phyloP scores from a whole-genome alignment of 1,140 invertebrate genomes.

The Drosophila tristis region DNA sequence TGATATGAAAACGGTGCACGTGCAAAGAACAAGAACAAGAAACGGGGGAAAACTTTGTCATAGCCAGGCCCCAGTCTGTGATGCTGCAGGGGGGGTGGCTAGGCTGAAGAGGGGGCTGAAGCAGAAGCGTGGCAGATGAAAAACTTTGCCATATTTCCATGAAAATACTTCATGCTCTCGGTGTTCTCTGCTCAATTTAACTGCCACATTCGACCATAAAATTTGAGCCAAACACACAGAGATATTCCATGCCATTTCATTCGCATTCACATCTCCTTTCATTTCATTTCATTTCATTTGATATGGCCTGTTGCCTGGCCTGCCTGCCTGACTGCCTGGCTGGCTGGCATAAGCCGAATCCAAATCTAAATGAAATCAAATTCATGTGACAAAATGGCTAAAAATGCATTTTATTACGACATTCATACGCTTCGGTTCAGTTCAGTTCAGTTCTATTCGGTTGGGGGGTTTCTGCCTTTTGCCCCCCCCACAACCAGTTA shows the following conservation, averaged over 20 bases:
- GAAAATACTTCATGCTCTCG: conserved; percentile 1
- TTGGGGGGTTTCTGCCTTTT: not conserved
- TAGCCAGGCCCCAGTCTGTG: not conserved
- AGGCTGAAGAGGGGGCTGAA: not conserved
- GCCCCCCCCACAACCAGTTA: not conserved
- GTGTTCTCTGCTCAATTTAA: conserved; percentile 39
- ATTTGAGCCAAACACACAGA: conserved; percentile 27
- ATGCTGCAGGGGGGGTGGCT: not conserved
- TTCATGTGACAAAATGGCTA: conserved; percentile 63
- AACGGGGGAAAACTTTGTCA: conserved; percentile 39
- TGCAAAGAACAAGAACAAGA: conserved; percentile 30
- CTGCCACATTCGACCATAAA: conserved; percentile 42
- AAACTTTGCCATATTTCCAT: conserved; percentile 39
- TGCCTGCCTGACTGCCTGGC: not conserved
- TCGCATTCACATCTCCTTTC: conserved; percentile 24
- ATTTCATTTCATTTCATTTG: conserved; percentile 42
- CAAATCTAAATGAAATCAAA: conserved; percentile 65
- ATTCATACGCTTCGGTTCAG: conserved; percentile 43
- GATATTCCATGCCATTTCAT: conserved; percentile 45
- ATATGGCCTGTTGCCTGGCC: conserved; percentile 21
- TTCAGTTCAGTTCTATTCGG: conserved; percentile 27
- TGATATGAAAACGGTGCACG: conserved; percentile 36
- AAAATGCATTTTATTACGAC: conserved; percentile 68
- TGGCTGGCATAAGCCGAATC: not conserved
- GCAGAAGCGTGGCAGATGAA: not conserved